These are phyloP conservation scores for Odontomachus brunneus DNA, from an alignment of 1,140 invertebrate genomes.

Conservation along the genomic window DNA sequence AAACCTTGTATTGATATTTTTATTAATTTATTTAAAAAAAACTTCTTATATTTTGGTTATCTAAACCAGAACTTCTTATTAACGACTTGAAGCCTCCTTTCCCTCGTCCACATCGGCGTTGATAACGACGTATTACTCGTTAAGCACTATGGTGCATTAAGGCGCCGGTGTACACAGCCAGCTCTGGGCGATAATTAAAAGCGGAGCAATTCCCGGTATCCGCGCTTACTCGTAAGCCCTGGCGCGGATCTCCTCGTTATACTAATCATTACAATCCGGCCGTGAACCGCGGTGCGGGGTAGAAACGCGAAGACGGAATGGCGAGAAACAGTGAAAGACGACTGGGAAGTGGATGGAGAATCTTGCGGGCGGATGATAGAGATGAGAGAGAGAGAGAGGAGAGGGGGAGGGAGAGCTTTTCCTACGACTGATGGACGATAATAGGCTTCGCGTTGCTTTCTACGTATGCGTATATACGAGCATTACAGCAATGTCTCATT, in stretches of 20 bases:
- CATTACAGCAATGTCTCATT: not conserved
- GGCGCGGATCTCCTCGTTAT: constrained; percentile 67
- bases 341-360: not conserved
- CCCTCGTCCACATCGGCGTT: constrained; percentile 29
- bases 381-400: not conserved
- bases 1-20: no score
- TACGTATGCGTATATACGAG: not conserved
- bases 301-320: constrained; percentile 7
- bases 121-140: constrained; percentile 71
- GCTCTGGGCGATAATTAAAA: constrained; percentile 70
- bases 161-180: constrained; percentile 58
- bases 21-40: no score
- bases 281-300: constrained; percentile 14
- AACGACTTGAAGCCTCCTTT: constrained; percentile 21
- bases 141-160: constrained; percentile 68
- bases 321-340: constrained; percentile 17
- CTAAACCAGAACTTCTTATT: no score
- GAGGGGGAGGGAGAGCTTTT: not conserved
- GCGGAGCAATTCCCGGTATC: constrained; percentile 69
- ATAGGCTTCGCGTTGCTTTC: not conserved
- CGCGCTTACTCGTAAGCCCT: constrained; percentile 61
- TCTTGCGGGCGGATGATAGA: not conserved
- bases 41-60: no score
- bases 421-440: not conserved
- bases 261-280: constrained; percentile 71